A percentile compares a stretch with the other conserved stretches of the same genome.
Evolutionary conservation across 2,797 vertebrate species (phyloP).

Genomic region (Phylloscopus collybita): DNA sequence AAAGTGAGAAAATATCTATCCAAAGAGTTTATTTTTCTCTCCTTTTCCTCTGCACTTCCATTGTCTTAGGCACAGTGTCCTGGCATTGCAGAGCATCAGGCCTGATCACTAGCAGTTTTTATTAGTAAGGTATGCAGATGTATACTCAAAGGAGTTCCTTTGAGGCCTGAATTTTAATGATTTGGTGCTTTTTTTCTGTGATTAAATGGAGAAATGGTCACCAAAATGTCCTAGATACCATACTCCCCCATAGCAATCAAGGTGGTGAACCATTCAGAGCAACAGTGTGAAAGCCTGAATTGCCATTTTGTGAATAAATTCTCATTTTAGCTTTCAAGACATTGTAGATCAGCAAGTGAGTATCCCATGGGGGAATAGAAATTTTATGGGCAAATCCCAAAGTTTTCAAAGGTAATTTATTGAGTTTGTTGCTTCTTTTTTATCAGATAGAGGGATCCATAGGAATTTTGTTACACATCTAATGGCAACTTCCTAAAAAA

Average conservation of each 20-base stretch:
- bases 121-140: neutral
- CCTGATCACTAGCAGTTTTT: neutral
- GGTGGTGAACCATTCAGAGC: neutral
- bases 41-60: neutral
- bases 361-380: neutral
- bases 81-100: neutral
- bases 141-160: neutral
- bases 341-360: neutral
- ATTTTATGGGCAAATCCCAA: neutral
- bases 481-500: neutral
- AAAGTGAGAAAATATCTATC: neutral
- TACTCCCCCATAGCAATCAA: neutral
- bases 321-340: neutral
- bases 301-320: neutral
- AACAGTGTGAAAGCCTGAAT: neutral
- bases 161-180: neutral
- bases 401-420: neutral
- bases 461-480: neutral
- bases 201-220: neutral
- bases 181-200: rapidly evolving
- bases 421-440: neutral
- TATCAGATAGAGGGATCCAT: neutral
- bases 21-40: rapidly evolving
- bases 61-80: rapidly evolving
- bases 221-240: neutral